Evolutionary conservation across 2,113 vertebrate species (phyloP).

Genomic region (Alouatta palliata): DNA sequence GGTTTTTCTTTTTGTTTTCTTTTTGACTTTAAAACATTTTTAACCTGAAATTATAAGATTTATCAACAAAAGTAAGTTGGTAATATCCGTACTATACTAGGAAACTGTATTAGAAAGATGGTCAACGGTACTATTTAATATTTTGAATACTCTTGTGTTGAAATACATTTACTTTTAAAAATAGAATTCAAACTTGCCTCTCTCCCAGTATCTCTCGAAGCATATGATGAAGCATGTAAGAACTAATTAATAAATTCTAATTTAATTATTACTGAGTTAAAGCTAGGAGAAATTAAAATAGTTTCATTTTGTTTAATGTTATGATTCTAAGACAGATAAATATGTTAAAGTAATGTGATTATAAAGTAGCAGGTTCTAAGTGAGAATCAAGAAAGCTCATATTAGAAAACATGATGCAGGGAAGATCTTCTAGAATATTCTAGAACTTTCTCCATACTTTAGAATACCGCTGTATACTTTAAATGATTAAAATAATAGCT

Average conservation of each 20-base stretch:
- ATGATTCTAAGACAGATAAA: background rate
- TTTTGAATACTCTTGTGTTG: background rate
- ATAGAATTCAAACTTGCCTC: background rate
- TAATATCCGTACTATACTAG: background rate
- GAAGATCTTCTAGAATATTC: background rate
- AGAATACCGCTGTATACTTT: background rate
- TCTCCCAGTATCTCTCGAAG: slow-evolving; percentile 26
- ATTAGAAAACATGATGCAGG: background rate
- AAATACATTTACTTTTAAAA: slow-evolving; percentile 29
- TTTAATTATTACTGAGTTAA: slow-evolving; percentile 26
- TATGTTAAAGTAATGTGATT: background rate
- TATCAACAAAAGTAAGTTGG: background rate
- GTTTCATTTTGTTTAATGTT: slow-evolving; percentile 12
- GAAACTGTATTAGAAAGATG: background rate
- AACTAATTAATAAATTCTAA: background rate
- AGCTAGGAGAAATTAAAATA: slow-evolving; percentile 10
- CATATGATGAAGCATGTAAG: background rate
- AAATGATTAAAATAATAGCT: slow-evolving; percentile 17
- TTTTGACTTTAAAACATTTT: slow-evolving; percentile 11
- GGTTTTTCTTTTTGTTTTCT: too few relatives aligned
- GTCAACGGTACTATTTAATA: background rate
- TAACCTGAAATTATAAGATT: slow-evolving; percentile 12
- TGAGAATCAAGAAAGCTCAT: background rate
- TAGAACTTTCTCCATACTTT: background rate
- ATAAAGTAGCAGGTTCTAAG: slow-evolving; percentile 11